Base-by-base conservation (phyloP, 2,113 vertebrate genomes). In the Pardalotus punctatus region DNA sequence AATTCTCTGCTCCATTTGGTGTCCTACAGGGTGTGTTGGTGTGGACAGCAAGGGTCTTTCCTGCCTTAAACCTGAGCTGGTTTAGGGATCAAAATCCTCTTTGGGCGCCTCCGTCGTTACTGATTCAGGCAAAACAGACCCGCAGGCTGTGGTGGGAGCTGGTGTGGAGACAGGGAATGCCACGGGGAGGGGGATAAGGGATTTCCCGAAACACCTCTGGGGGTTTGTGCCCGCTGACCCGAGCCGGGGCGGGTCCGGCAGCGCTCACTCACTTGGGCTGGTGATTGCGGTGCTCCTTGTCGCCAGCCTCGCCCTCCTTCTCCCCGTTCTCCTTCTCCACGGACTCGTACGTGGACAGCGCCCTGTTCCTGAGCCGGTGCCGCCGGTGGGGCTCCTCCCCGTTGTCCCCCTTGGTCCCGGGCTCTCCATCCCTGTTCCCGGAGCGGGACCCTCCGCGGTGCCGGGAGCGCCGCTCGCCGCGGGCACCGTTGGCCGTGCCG, bases 361-460 rank as follows among this genome's bases (percentile, higher is more conserved):
- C 97, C 90, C 97, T 98, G 93, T 98, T 98, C n/a, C 98, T 96
- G 11, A 95, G 91, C 9, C 97, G 97, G 90, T 99, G 98, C 54
- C 98, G 94, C 60, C 98, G 98, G 85, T 96, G 95, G 1, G 97
- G 97, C 35, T 98, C 98, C 77, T 99, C 98, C 1, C 97, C 96
- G 1, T 81, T 98, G 27, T 99, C 99, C 0, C 90, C 95, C 57
- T 97, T 97, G 48, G 91, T 65, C 3, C 79, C 91, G 1, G 95
- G 95, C 2, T 99, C 98, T 1, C 97, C 98, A 1, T 99, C 98
- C 57, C 98, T 87, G 69, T 98, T 96, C 0, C 97, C 98, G 0
- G 98, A 93, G 12, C 98, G 95, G 0, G 98, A 97, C 2, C 98
- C 98, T 1, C 98, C 98, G 40, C 98, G 98, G 95, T 98, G 98